Evolutionary conservation across 1,140 invertebrate species (phyloP).

Genomic region (Eueides isabella): DNA sequence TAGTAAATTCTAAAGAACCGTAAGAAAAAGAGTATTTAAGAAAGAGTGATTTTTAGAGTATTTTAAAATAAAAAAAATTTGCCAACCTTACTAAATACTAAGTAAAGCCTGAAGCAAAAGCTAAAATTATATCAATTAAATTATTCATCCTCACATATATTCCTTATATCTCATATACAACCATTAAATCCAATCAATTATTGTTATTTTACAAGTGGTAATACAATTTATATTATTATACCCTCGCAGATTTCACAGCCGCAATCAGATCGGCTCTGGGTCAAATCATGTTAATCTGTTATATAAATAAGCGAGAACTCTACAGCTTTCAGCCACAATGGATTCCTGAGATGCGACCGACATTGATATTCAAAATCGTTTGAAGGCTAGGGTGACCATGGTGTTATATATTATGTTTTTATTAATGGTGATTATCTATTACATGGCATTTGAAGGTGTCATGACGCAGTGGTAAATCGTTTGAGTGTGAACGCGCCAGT

Average conservation of each 20-base stretch:
- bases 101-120: too few relatives aligned
- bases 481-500: too few relatives aligned
- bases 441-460: background rate
- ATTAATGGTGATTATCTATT: background rate
- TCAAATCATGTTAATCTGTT: constrained; percentile 26
- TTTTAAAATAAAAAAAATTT: too few relatives aligned
- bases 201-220: background rate
- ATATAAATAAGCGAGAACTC: constrained; percentile 34
- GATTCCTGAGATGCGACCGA: constrained; percentile 36
- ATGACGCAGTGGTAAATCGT: too few relatives aligned
- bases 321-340: constrained; percentile 31
- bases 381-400: background rate
- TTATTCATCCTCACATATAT: background rate
- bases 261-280: constrained; percentile 11
- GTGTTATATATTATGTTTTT: background rate
- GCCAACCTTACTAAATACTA: too few relatives aligned
- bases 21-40: too few relatives aligned
- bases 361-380: constrained; percentile 33
- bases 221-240: constrained; percentile 15
- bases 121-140: too few relatives aligned
- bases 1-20: too few relatives aligned
- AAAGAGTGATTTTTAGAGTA: too few relatives aligned
- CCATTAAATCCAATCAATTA: background rate
- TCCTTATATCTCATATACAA: background rate
- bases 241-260: constrained; percentile 13